Conservation (phyloP, 2,888 invertebrate genomes). For the Eristalinus aeneus region DNA sequence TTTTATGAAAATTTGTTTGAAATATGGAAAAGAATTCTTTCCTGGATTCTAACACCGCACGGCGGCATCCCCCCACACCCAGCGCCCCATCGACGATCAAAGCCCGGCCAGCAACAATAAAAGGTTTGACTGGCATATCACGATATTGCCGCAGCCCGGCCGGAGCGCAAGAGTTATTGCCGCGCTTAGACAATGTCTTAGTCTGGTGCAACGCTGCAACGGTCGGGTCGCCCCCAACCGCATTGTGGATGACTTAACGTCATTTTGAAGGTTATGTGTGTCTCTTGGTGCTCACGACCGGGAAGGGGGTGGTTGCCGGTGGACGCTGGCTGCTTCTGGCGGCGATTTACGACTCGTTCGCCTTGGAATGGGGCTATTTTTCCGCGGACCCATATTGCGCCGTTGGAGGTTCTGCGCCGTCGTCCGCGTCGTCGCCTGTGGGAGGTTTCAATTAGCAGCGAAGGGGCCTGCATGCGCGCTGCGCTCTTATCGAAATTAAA, state of each 20-base stretch:
- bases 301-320: constrained; percentile 30
- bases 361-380: constrained; percentile 61
- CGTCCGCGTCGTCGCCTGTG: constrained; percentile 45
- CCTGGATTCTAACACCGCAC: constrained; percentile 34
- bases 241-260: constrained; percentile 52
- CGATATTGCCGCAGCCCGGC: constrained; percentile 53
- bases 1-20: constrained; percentile 53
- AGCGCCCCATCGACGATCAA: not conserved
- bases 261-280: constrained; percentile 62
- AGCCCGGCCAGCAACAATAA: constrained; percentile 46
- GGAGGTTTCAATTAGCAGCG: constrained; percentile 69
- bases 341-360: constrained; percentile 67
- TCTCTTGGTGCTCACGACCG: constrained; percentile 37
- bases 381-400: not conserved
- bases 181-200: constrained; percentile 61
- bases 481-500: constrained; percentile 64
- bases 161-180: constrained; percentile 57
- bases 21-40: constrained; percentile 52
- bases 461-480: constrained; percentile 29
- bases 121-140: constrained; percentile 70
- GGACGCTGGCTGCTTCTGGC: constrained; percentile 59
- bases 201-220: constrained; percentile 2
- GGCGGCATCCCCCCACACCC: constrained; percentile 24
- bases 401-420: not conserved
- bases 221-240: constrained; percentile 7